Evolutionary conservation across 2,113 vertebrate genomes (phyloP), one percentile per base, ranked within the genome.

Genomic region (Microtus ochrogaster): DNA sequence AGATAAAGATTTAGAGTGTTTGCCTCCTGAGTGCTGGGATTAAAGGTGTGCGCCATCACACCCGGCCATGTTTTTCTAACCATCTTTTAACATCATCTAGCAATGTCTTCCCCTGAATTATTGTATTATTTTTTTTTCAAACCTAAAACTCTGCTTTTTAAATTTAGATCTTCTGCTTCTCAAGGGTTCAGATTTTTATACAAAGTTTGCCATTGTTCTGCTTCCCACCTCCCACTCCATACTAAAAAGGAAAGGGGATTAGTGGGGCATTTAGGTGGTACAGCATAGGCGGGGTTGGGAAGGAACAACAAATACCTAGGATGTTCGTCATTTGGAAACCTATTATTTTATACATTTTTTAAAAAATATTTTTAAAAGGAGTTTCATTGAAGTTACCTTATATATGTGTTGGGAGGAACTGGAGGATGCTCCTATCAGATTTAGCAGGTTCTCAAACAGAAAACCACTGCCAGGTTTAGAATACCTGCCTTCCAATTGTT

Each of bases 81-180:
- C 16, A 26, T 39, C 65, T 82, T 47, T 94, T 81, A 78, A 79
- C 49, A 55, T 47, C 39, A 84, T 10, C 85, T 55, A 92, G 52
- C 39, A 72, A 36, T 28, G 19, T 65, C 79, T 97, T 92, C 76
- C 81, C 66, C 39, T 65, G 87, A 74, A n/a, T 73, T 47, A 77
- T 58, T 70, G 87, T 49, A 44, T 91, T 14, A 91, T 41, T 24
- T 89, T 14, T 89, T 14, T 39, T 89, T 41, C 55, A 70, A 85
- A 72, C 14, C 19, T 65, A 61, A 87, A 72, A 2, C 3, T 78
- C 55, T 52, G 4, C 30, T 87, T 87, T 91, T 89, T 74, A 66
- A 81, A 66, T 79, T 61, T 89, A 82, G 61, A 90, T 78, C 19
- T 41, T 96, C 47, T 93, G n/a, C 49, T 94, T 87, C 73, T 44